Evolutionary conservation across 1,140 invertebrate species (phyloP), one percentile per base, ranked within the genome.

Genomic region (Pseudomyrmex gracilis): DNA sequence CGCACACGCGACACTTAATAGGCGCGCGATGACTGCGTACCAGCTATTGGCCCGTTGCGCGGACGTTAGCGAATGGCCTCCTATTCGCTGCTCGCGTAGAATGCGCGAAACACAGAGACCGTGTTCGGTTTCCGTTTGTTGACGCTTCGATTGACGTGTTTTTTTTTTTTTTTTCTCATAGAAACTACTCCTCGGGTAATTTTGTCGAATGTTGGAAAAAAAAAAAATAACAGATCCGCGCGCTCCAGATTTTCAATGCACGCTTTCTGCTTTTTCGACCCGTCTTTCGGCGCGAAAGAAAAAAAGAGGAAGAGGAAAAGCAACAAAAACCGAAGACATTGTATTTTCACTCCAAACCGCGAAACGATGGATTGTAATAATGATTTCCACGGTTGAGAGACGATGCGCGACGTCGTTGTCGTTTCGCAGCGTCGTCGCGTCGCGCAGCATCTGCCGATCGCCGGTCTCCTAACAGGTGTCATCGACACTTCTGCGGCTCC

Each of bases 401-500:
- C 9, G 51, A 1, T 68, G 74, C 49, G 63, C 61, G 51, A 82
- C 77, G 57, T 34, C 34, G 34, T 34, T 5, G 34, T 34, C 47
- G 34, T 24, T 20, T 45, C 70, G 10, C n/a, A 34, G 45, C 58
- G 53, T 10, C 43, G 34, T 49, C 71, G 4, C 45, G 45, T 45
- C 45, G 76, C 51, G 63, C 66, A 80, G 66, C 76, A 80, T 80
- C 76, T 80, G 76, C 76, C 66, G 71, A 68, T 67, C 57, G 24
- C 58, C 61, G 34, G 34, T 34, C 8, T 47, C 13, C 53, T 49
- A 73, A 82, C 64, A 58, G 24, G 58, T 66, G 85, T 73, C 76
- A 85, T 86, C 64, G 85, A 71, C 80, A 73, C 85, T 86, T 86
- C 66, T 45, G 58, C 76, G 58, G 83, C 47, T 20, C 22, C 58